Evolutionary conservation across 2,113 vertebrate genomes (phyloP), one percentile per base, ranked within the genome.

Genomic region (Ia io): DNA sequence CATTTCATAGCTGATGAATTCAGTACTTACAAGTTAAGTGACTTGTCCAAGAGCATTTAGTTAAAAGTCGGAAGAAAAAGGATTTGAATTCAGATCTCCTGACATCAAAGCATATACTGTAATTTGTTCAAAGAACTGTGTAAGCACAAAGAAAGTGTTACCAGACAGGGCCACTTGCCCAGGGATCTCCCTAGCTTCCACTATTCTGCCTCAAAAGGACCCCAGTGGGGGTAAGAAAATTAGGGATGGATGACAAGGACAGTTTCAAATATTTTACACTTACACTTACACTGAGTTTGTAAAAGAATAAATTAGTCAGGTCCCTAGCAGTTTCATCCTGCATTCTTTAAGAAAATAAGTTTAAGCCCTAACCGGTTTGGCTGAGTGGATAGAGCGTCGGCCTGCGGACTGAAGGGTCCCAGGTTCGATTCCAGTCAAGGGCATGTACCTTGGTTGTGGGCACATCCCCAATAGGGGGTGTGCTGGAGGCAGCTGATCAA

Each of bases 341-440:
- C 88, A 65, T 82, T 80, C 14, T 89, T 94, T 40, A 92, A 71
- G 32, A 95, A 95, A 93, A 23, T 79, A 49, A 49, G 49, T 49
- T 17, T 17, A 59, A 59, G 49, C 14, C 49, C 14, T 49, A 16
- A 51, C 49, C 5, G 17, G 49, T 51, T 51, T 51, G 49, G 3
- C 49, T 51, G 16, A 17, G 16, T 51, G 49, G 49, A 16, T 51
- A 51, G 49, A 51, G 49, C 49, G 16, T 51, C 16, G 16, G 49
- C 49, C 16, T 51, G 49, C 1, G 16, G 49, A 51, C 49, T 51
- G 49, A 18, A 51, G 16, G 49, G 49, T 51, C 49, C 49, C 49
- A 51, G 49, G 17, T 17, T 51, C 17, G 4, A 51, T 51, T 18
- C 16, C 49, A 18, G 49, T 51, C 17, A 18, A 51, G 49, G 49